A percentile compares a stretch with the other conserved stretches of the same genome.
phyloP scores from a whole-genome alignment of 2,888 invertebrate genomes.

The Oscheius myriophilus region DNA sequence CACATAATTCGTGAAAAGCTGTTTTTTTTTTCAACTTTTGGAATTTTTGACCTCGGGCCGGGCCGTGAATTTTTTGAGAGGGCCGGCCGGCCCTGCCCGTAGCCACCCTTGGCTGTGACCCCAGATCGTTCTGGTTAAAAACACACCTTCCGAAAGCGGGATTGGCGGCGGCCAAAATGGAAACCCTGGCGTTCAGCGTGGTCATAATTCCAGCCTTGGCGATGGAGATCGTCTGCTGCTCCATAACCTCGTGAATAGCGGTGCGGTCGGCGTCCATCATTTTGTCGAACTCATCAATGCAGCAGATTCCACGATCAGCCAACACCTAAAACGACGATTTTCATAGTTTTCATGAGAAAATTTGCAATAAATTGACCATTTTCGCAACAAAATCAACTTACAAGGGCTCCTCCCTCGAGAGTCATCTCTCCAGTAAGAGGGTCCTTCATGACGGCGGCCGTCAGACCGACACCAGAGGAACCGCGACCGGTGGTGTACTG shows the following conservation, averaged over 20 bases:
- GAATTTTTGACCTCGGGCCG: no score
- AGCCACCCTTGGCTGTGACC: no score
- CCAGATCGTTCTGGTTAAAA: no score
- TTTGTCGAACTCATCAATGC: conserved; percentile 99
- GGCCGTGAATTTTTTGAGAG: no score
- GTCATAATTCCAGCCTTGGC: conserved; percentile 99
- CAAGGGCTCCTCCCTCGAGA: conserved; percentile 94
- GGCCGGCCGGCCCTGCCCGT: no score
- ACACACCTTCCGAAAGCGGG: conserved; percentile 97
- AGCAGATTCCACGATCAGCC: conserved; percentile 77
- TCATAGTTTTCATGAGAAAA: no score
- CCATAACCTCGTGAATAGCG: conserved; percentile 91
- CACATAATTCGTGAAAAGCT: no score
- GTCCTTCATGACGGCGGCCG: conserved; percentile 97
- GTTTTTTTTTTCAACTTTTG: no score
- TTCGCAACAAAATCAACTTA: conserved; percentile 1
- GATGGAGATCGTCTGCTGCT: conserved; percentile 98
- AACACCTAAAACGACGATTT: conserved; percentile 59
- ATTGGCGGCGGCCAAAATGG: conserved; percentile 97
- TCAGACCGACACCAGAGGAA: conserved; percentile 83
- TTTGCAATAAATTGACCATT: no score
- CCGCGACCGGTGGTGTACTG: conserved; percentile 72
- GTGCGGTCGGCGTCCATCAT: conserved; percentile 95
- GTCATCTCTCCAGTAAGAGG: conserved; percentile 96
- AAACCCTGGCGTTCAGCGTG: conserved; percentile 93